Percentiles rank a stretch among this genome's conserved stretches.
Evolutionary conservation across 92 coral and sea anemone genomes (phyloP).

Genomic region (Diadumene lineata): DNA sequence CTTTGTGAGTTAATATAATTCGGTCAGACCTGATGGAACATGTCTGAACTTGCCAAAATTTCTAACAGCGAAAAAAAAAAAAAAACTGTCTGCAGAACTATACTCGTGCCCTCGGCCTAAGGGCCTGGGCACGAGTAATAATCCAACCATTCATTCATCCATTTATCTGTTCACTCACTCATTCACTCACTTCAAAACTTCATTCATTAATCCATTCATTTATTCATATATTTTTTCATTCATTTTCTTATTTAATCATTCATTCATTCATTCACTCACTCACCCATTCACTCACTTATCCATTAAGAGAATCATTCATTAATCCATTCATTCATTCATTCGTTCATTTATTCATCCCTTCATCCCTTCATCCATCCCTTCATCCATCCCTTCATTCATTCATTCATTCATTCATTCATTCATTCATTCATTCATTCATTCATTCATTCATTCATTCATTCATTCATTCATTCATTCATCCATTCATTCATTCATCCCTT

Average conservation of each 20-base stretch:
- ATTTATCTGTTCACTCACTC: neutral
- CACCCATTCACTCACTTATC: neutral
- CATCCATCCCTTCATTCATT: neutral
- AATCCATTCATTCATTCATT: neutral
- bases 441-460: no score
- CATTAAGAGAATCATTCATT: no score
- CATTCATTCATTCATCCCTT: no score
- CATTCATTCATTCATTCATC: no score
- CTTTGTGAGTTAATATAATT: no score
- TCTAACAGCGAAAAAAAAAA: no score
- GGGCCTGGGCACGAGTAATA: no score
- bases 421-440: neutral
- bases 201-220: neutral
- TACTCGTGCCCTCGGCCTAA: no score
- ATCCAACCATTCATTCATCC: neutral
- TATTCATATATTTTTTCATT: neutral
- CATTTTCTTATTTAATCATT: neutral
- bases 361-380: neutral
- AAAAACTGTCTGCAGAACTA: no score
- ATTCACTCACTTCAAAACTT: no score
- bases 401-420: neutral
- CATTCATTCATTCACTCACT: neutral
- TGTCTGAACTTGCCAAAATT: no score
- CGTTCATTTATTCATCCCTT: neutral
- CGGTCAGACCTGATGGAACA: no score